phyloP scores from a whole-genome alignment of 2,888 invertebrate genomes.

The Biston betularia region DNA sequence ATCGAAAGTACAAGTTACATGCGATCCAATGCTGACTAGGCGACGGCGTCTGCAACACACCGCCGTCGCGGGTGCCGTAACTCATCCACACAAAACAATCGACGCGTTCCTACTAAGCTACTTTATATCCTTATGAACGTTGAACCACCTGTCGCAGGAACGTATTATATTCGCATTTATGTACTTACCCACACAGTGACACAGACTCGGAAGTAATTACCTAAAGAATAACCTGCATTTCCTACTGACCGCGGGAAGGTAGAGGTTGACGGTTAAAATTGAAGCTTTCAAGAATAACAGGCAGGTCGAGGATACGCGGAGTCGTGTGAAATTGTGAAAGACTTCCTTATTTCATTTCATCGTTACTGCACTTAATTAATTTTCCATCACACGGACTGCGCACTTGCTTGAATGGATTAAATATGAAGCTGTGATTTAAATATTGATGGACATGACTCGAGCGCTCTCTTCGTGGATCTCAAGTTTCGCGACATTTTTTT shows the following conservation, averaged over 20 bases:
- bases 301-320: constrained; percentile 43
- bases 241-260: constrained; percentile 43
- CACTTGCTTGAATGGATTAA: constrained; percentile 12
- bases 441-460: too few species aligned
- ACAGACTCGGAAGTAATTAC: constrained; percentile 45
- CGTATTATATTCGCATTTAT: neutral
- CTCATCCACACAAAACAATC: constrained; percentile 31
- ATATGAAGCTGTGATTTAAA: too few species aligned
- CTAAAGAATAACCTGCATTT: constrained; percentile 42
- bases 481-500: too few species aligned
- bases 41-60: constrained; percentile 13
- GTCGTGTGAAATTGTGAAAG: constrained; percentile 47
- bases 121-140: constrained; percentile 14
- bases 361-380: constrained; percentile 34
- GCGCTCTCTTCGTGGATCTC: too few species aligned
- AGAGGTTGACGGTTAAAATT: constrained; percentile 48
- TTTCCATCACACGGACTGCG: constrained; percentile 35
- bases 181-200: constrained; percentile 11
- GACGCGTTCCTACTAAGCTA: constrained; percentile 26
- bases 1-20: constrained; percentile 76
- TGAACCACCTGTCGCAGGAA: constrained; percentile 14
- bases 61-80: constrained; percentile 25
- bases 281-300: constrained; percentile 46
- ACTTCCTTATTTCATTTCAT: constrained; percentile 40
- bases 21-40: constrained; percentile 50